Base-by-base conservation (phyloP, 2,888 invertebrate species). In the Steinernema carpocapsae region DNA sequence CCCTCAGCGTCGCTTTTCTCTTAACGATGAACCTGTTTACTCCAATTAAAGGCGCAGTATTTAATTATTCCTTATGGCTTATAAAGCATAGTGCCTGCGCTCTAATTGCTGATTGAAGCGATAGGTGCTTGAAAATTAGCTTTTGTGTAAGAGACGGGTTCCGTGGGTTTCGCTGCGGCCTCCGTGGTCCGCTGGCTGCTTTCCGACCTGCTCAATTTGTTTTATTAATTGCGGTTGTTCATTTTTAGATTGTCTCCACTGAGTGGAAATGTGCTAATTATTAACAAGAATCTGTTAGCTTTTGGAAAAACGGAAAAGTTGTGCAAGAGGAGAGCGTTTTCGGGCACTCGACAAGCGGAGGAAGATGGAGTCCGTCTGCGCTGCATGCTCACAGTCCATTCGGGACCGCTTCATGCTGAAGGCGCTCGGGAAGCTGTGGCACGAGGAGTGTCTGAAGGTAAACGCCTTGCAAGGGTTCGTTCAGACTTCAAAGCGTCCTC, bases 391-490 rank as follows among this genome's bases (percentile, higher is more conserved):
- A 77, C 64, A 64, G 26, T 64, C 64, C 37, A 64, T 64, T 37
- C 29, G 64, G 12, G 94, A 94, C 88, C 89, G 94, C 85, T 95
- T 92, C 88, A 91, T 94, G 59, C 91, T 94, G 82, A 93, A 93
- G 88, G 94, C 94, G 0, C 90, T 94, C 89, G 94, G 94, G 88
- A 91, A 94, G 88, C 93, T 92, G 89, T 95, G 95, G 94, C 95
- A 95, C 89, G 94, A 95, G 85, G 94, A 94, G 89, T 94, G 94
- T 87, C 91, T 95, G 79, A 94, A 94, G 71, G 78, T 78, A 37
- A 19, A 76, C 88, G 88, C 74, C 24, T 37, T 17, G n/a, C 14
- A 24, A 22, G 2, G 59, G 22, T 4, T n/a, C 70, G 4, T n/a
- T n/a, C 70, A 32, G 3, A 37, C 17, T 29, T 37, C 26, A 43